Evolutionary conservation across 2,888 invertebrate genomes (phyloP), one percentile per base, ranked within the genome.

Genomic region (Ischnus inquisitorius): DNA sequence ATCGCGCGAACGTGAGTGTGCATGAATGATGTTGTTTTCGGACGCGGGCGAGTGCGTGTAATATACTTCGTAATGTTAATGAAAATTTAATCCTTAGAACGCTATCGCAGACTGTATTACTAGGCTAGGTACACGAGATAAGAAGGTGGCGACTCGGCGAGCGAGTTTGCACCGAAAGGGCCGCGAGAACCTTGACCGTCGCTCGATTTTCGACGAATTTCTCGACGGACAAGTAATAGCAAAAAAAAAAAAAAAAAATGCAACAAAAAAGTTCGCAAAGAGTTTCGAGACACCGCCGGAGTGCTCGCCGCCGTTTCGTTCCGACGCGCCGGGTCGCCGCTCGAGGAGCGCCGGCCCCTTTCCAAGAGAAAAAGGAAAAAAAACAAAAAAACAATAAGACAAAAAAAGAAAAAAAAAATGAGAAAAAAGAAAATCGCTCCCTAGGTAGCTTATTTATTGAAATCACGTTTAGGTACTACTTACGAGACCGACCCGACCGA

Each of bases 381-480:
- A 48, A 86, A 90, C 88, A 88, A 87, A 90, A 88, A n/a, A n/a
- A n/a, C n/a, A n/a, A n/a, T n/a, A n/a, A n/a, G n/a, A n/a, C n/a
- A n/a, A 64, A 60, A 64, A 46, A 75, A 57, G 46, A 74, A 77
- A 43, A 67, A n/a, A 62, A 71, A 79, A 34, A 85, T 65, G 77
- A 71, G 60, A 83, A 86, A 89, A 48, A 86, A 90, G 89, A 88
- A 87, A 90, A 88, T 87, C 90, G 90, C 90, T 91, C 91, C 92
- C 88, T 92, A 92, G 92, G 89, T 92, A 92, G 92, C 90, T 92
- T 92, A 92, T 92, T 92, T 92, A 92, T 92, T 92, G 90, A 92
- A 92, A 91, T 91, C 91, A 90, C 87, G 87, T 90, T 91, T 91
- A 92, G 91, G 80, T 84, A 84, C 84, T 91, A 89, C 82, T n/a